Conservation (phyloP, 1,140 invertebrate species). For the Triops longicaudatus region DNA sequence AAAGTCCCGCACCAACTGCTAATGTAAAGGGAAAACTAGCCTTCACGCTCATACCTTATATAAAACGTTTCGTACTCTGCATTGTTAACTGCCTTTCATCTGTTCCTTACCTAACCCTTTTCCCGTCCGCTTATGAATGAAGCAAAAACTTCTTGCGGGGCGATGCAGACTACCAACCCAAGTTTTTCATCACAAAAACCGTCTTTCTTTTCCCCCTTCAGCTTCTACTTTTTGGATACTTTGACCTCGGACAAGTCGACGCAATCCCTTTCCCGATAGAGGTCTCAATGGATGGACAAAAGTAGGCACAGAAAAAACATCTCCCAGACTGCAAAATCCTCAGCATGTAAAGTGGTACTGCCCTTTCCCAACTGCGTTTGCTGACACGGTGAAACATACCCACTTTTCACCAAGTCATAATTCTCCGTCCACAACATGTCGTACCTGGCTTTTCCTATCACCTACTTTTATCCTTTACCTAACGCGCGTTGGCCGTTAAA, state of each 20-base stretch:
- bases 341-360: background rate
- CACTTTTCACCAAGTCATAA: background rate
- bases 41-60: slow-evolving; percentile 12
- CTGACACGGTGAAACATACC: background rate
- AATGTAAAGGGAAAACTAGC: slow-evolving; percentile 12
- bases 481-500: background rate
- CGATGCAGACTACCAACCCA: background rate
- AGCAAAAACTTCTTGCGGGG: background rate
- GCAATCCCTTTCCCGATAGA: too few species aligned
- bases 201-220: background rate
- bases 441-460: background rate
- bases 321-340: background rate
- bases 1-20: slow-evolving; percentile 14
- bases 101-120: background rate
- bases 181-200: background rate
- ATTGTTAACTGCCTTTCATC: slow-evolving; percentile 15
- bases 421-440: background rate
- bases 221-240: background rate
- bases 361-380: background rate
- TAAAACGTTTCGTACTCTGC: background rate
- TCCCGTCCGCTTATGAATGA: slow-evolving; percentile 11
- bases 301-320: background rate
- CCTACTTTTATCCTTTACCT: background rate
- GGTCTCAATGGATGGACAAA: too few species aligned
- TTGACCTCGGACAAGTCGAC: too few species aligned